Conservation (phyloP, 2,797 vertebrate genomes). For the Microcaecilia unicolor region DNA sequence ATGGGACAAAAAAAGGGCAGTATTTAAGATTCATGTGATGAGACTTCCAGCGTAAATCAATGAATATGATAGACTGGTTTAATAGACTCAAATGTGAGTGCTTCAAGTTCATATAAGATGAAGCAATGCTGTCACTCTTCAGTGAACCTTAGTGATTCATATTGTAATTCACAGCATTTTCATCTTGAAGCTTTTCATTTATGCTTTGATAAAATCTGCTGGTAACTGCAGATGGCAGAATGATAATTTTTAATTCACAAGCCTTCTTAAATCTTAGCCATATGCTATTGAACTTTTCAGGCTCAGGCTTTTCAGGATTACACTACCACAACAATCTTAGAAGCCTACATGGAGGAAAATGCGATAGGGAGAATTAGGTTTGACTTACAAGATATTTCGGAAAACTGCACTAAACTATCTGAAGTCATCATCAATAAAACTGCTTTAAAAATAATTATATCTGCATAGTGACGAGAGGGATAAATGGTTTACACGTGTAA, state of each 20-base stretch:
- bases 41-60: slow-evolving; percentile 11
- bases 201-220: slow-evolving; percentile 62
- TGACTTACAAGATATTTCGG: too few relatives aligned
- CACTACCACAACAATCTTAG: too few relatives aligned
- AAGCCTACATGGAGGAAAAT: too few relatives aligned
- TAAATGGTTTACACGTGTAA: too few relatives aligned
- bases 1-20: slow-evolving; percentile 14
- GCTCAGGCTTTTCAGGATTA: slow-evolving; percentile 59
- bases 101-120: slow-evolving; percentile 36
- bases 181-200: slow-evolving; percentile 58
- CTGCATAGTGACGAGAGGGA: too few relatives aligned
- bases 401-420: too few relatives aligned
- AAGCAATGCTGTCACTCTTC: slow-evolving; percentile 38
- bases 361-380: too few relatives aligned
- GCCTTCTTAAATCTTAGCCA: slow-evolving; percentile 70
- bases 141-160: slow-evolving; percentile 52
- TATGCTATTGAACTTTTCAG: slow-evolving; percentile 66
- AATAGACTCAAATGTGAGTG: not conserved
- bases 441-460: too few relatives aligned
- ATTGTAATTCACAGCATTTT: slow-evolving; percentile 69
- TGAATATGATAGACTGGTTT: slow-evolving; percentile 8
- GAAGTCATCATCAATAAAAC: too few relatives aligned
- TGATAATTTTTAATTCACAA: slow-evolving; percentile 75
- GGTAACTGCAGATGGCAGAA: slow-evolving; percentile 64
- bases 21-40: not conserved